phyloP scores from a whole-genome alignment of 2,888 invertebrate genomes.

The Eupithecia dodoneata region DNA sequence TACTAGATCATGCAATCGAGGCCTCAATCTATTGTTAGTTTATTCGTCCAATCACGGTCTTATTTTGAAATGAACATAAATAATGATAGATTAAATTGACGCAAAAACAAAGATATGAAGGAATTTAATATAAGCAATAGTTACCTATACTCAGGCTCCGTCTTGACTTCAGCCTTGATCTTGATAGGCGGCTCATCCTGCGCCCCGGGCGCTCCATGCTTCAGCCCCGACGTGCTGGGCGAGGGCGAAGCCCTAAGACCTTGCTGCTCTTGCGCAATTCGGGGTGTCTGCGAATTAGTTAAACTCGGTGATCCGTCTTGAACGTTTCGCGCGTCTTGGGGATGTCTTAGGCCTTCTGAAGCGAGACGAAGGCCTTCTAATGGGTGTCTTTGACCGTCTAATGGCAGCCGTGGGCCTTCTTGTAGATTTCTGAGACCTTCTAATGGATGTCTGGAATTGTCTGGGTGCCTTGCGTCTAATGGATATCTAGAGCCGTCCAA shows the following conservation, averaged over 20 bases:
- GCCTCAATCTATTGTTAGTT: background rate
- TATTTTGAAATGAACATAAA: background rate
- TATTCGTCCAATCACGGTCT: background rate
- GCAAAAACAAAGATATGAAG: background rate
- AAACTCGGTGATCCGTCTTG: conserved; percentile 9
- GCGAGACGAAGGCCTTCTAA: conserved; percentile 1
- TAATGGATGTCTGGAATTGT: background rate
- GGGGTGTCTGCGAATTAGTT: conserved; percentile 2
- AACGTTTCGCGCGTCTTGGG: background rate
- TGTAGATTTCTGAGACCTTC: background rate
- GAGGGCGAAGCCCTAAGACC: conserved; percentile 32
- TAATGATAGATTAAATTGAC: background rate
- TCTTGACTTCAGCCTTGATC: conserved; percentile 79
- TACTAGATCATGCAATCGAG: background rate
- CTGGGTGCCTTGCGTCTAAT: background rate
- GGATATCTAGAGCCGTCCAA: background rate
- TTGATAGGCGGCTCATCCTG: conserved; percentile 58
- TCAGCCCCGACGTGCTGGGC: conserved; percentile 32
- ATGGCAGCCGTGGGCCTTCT: background rate
- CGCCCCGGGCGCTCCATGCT: conserved; percentile 33
- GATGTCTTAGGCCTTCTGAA: conserved; percentile 6
- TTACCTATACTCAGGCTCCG: conserved; percentile 72
- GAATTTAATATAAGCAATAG: background rate
- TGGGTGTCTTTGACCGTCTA: conserved; percentile 7
- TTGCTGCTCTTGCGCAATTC: background rate